These are phyloP conservation scores for Drosophila austrosaltans DNA, from an alignment of 2,888 invertebrate species.

Conservation along the genomic window DNA sequence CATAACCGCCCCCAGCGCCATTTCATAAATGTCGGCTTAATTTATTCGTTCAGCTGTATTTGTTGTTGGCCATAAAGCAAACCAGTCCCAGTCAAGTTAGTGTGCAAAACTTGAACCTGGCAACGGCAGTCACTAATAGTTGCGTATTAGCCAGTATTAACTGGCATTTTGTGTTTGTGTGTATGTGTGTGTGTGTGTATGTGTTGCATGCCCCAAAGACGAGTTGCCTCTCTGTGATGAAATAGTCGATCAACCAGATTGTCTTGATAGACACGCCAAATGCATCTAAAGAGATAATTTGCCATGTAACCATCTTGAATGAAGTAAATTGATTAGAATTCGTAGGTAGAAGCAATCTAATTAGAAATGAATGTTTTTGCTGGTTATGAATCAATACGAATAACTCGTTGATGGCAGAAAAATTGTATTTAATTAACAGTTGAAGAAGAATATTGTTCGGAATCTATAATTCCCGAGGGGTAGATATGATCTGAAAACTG, in stretches of 20 bases:
- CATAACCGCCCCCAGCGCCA: slow-evolving; percentile 74
- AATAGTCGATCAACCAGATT: slow-evolving; percentile 25
- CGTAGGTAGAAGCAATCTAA: slow-evolving; percentile 30
- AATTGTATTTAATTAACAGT: too few species aligned
- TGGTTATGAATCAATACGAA: not conserved
- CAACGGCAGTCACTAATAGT: slow-evolving; percentile 36
- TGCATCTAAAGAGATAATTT: slow-evolving; percentile 37
- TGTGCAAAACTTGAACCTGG: slow-evolving; percentile 6
- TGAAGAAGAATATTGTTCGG: not conserved
- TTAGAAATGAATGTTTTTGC: not conserved
- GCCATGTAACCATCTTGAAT: slow-evolving; percentile 11
- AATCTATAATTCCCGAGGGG: too few species aligned
- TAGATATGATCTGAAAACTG: too few species aligned
- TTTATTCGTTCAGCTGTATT: slow-evolving; percentile 59
- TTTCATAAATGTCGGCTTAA: slow-evolving; percentile 74
- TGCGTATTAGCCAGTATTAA: slow-evolving; percentile 41
- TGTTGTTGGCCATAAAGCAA: slow-evolving; percentile 54
- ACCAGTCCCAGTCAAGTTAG: slow-evolving; percentile 52
- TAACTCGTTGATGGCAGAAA: too few species aligned
- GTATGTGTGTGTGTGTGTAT: not conserved
- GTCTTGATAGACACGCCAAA: slow-evolving; percentile 39
- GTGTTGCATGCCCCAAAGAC: not conserved
- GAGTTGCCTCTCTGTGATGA: slow-evolving; percentile 11
- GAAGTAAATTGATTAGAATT: slow-evolving; percentile 45
- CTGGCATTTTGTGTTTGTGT: not conserved